Conservation (phyloP, 2,888 invertebrate species). For the Mylabris sibirica region DNA sequence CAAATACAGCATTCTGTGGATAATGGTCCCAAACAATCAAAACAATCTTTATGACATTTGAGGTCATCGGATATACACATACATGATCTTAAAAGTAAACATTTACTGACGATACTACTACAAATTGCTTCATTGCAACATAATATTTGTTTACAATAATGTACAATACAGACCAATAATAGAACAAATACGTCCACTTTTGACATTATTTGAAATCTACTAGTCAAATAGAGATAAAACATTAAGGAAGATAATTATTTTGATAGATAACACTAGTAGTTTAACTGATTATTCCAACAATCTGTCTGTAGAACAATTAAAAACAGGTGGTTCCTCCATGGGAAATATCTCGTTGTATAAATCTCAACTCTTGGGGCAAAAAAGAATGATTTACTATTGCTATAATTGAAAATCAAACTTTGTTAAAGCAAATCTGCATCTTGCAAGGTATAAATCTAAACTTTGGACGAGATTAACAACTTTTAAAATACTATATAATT, state of each 20-base stretch:
- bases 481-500: too few species aligned
- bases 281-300: neutral
- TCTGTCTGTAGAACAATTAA: neutral
- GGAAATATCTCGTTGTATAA: neutral
- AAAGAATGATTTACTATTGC: neutral
- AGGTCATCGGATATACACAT: conserved; percentile 24
- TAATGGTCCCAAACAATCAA: conserved; percentile 23
- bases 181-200: neutral
- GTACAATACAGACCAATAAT: neutral
- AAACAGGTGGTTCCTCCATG: neutral
- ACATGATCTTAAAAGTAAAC: conserved; percentile 28
- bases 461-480: too few species aligned
- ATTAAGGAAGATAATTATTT: neutral
- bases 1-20: conserved; percentile 31
- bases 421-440: neutral
- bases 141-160: neutral
- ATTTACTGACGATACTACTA: conserved; percentile 32
- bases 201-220: neutral
- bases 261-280: neutral
- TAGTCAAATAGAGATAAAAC: neutral
- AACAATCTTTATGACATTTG: conserved; percentile 29
- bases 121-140: conserved; percentile 31
- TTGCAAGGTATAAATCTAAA: too few species aligned
- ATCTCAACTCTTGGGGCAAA: neutral
- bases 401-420: neutral